A percentile compares a stretch with the other conserved stretches of the same genome.
Conservation (phyloP, 2,113 vertebrate genomes). For the Rhinichthys klamathensis region DNA sequence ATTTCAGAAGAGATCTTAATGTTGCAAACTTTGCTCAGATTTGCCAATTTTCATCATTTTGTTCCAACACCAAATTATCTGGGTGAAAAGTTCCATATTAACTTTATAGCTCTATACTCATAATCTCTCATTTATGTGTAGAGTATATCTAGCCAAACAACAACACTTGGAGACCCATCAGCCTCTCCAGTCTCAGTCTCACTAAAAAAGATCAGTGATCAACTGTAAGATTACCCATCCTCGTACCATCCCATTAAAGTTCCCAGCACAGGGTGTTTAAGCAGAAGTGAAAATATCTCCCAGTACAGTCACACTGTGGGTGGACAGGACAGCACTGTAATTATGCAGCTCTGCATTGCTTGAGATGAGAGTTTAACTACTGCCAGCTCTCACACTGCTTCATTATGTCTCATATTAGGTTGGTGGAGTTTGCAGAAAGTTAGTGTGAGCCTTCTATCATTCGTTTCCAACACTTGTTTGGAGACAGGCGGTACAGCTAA, state of each 20-base stretch:
- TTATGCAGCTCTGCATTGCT: conserved; percentile 17
- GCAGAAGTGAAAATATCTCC: conserved; percentile 4
- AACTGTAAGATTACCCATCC: not conserved
- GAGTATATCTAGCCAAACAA: not conserved
- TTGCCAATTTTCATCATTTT: not conserved
- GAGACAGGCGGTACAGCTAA: not conserved
- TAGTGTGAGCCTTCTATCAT: not conserved
- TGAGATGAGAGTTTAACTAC: conserved; percentile 20
- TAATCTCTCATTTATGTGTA: not conserved
- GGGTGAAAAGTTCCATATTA: not conserved
- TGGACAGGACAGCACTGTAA: conserved; percentile 13
- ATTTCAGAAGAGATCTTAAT: not conserved
- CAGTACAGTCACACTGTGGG: not conserved
- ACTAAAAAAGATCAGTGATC: not conserved
- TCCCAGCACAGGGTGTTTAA: conserved; percentile 12
- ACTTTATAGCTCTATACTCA: not conserved
- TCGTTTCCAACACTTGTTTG: conserved; percentile 26
- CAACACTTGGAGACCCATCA: not conserved
- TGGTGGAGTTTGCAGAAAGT: conserved; percentile 10
- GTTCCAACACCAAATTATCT: not conserved
- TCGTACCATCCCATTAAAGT: conserved; percentile 5
- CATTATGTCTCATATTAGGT: conserved; percentile 9
- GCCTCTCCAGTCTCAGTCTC: not conserved
- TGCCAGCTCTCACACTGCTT: conserved; percentile 28
- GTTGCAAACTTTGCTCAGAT: not conserved